A percentile compares a stretch with the other conserved stretches of the same genome.
These are phyloP conservation scores for Euwallacea similis DNA, from an alignment of 1,140 invertebrate species.

Conservation along the genomic window DNA sequence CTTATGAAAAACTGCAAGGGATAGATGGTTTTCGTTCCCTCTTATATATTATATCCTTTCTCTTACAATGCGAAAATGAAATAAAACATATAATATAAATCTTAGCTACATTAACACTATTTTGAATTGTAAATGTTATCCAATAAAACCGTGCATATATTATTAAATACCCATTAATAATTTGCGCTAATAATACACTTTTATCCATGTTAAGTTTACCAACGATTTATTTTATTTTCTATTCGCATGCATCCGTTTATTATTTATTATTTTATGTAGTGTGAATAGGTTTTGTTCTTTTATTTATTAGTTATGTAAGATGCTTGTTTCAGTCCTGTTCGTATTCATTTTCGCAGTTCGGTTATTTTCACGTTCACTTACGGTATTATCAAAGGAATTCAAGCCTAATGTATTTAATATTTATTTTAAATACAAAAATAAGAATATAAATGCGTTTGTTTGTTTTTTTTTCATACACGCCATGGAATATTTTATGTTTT, in stretches of 20 bases:
- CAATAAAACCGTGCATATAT: not conserved
- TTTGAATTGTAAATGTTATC: not conserved
- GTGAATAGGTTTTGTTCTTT: constrained; percentile 4
- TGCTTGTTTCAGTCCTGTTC: constrained; percentile 7
- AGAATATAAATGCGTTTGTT: not conserved
- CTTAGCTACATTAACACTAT: not conserved
- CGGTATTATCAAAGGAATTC: constrained; percentile 1
- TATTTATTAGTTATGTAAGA: not conserved
- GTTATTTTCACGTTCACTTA: not conserved
- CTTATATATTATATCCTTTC: too few relatives aligned
- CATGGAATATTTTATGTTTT: too few relatives aligned
- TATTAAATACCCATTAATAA: not conserved
- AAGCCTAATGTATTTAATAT: constrained; percentile 19
- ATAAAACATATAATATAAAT: too few relatives aligned
- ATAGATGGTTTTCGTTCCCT: too few relatives aligned
- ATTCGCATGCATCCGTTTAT: constrained; percentile 10
- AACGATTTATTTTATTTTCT: constrained; percentile 7
- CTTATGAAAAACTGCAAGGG: too few relatives aligned
- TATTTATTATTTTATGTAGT: constrained; percentile 9
- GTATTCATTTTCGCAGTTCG: not conserved
- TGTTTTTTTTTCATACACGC: too few relatives aligned
- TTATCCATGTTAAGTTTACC: constrained; percentile 13
- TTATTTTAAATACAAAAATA: constrained; percentile 24
- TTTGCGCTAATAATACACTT: not conserved
- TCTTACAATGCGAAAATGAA: too few relatives aligned